phyloP scores from a whole-genome alignment of 2,888 invertebrate genomes.

The Lepidochitona cinerea region DNA sequence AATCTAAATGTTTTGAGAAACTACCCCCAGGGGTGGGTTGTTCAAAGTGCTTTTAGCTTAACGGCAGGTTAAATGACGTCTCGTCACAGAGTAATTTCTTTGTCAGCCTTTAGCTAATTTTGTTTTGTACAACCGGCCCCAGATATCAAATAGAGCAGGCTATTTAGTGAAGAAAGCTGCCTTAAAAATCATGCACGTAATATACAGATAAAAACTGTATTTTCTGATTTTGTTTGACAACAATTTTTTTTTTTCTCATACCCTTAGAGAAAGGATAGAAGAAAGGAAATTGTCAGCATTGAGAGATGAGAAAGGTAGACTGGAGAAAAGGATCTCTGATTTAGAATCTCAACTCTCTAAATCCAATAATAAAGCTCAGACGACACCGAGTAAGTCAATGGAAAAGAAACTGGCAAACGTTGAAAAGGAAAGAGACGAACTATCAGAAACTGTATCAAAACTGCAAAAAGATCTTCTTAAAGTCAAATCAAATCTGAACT shows the following conservation, averaged over 20 bases:
- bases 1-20: too few relatives aligned
- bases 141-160: too few relatives aligned
- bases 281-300: constrained; percentile 10
- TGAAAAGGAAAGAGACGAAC: constrained; percentile 11
- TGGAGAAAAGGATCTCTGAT: constrained; percentile 42
- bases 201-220: too few relatives aligned
- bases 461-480: constrained; percentile 21
- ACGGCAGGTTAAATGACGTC: too few relatives aligned
- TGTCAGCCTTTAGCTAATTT: too few relatives aligned
- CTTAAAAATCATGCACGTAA: too few relatives aligned
- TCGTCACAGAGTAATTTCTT: too few relatives aligned
- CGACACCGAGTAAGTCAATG: constrained; percentile 57
- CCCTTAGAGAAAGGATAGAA: neutral
- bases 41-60: too few relatives aligned
- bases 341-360: constrained; percentile 47
- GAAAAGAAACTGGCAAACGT: constrained; percentile 50
- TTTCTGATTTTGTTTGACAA: too few relatives aligned
- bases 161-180: too few relatives aligned
- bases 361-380: neutral
- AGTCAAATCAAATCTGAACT: constrained; percentile 20
- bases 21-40: too few relatives aligned
- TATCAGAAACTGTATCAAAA: neutral
- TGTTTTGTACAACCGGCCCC: too few relatives aligned
- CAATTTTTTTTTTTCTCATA: neutral
- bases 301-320: constrained; percentile 21